These are phyloP conservation scores for Heliconius hewitsoni DNA, from an alignment of 1,140 invertebrate genomes.

Conservation along the genomic window DNA sequence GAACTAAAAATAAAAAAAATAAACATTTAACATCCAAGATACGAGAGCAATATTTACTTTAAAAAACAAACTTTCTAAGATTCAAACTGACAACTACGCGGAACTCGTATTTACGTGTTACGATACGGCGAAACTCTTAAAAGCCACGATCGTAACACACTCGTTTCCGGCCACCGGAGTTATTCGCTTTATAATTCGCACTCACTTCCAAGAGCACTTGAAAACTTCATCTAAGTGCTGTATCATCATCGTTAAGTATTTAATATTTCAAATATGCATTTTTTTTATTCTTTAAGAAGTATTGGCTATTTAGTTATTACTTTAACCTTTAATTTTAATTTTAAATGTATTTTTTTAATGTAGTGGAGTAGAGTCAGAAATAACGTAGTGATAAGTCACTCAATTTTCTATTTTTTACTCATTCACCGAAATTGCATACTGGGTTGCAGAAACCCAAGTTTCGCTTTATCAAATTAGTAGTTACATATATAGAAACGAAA, in stretches of 20 bases:
- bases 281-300: neutral
- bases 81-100: neutral
- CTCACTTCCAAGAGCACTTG: neutral
- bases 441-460: too few species aligned
- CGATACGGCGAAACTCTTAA: constrained; percentile 2
- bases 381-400: neutral
- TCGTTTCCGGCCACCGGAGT: constrained; percentile 6
- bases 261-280: neutral
- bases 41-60: neutral
- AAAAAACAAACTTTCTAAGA: neutral
- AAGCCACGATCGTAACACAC: constrained; percentile 2
- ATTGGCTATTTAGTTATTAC: too few species aligned
- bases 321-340: too few species aligned
- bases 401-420: too few species aligned
- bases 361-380: neutral
- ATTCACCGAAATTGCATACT: too few species aligned
- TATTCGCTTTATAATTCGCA: constrained; percentile 5
- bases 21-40: neutral
- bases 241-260: neutral
- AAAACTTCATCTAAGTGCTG: constrained; percentile 11
- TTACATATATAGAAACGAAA: too few species aligned
- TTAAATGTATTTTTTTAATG: too few species aligned
- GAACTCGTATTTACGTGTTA: neutral
- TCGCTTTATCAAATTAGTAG: too few species aligned
- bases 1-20: too few species aligned